Evolutionary conservation across 1,140 invertebrate species (phyloP), one percentile per base, ranked within the genome.

Genomic region (Subanguina moxae): DNA sequence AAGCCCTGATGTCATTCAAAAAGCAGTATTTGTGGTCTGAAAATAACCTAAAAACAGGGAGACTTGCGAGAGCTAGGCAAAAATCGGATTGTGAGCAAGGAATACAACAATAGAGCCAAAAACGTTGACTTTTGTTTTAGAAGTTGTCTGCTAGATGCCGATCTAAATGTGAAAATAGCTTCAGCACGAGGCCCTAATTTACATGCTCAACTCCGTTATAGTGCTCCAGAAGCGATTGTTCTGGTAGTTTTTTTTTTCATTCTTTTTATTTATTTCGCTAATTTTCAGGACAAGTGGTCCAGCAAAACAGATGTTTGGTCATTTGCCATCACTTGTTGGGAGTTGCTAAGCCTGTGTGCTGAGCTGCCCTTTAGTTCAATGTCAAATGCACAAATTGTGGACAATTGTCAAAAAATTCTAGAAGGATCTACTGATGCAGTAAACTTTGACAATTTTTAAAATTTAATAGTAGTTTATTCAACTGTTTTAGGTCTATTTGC

Each of bases 171-270:
- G 9, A 38, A 52, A 32, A 62, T 72, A 27, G 62, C 71, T 19
- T 42, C 71, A 0, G 27, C 71, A 17, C n/a, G 71, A 0, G 71
- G 71, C 13, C 73, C 71, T 1, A 76, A 72, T 71, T 64, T 70
- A 46, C 71, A 72, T 61, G 71, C 71, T 15, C 71, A 72, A 52
- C 45, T 72, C 28, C 43, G 71, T 3, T 72, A 72, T 42, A 57
- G 43, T 48, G 71, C 71, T 48, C 71, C 71, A 11, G 71, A 72
- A 48, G 73, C 74, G 9, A 72, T 72, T 63, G 52, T 72, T 45
- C 57, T 72, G 72, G 71, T 72, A 45, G 56, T 62, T 68, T 25
- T 5, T 43, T 64, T 25, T 19, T 65, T 5, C 1, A 21, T 27
- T 25, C 3, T 5, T 5, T n/a, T 61, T 3, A 1, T 61, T 30